Conservation (phyloP, 2,888 invertebrate genomes). For the Oscheius myriophilus region DNA sequence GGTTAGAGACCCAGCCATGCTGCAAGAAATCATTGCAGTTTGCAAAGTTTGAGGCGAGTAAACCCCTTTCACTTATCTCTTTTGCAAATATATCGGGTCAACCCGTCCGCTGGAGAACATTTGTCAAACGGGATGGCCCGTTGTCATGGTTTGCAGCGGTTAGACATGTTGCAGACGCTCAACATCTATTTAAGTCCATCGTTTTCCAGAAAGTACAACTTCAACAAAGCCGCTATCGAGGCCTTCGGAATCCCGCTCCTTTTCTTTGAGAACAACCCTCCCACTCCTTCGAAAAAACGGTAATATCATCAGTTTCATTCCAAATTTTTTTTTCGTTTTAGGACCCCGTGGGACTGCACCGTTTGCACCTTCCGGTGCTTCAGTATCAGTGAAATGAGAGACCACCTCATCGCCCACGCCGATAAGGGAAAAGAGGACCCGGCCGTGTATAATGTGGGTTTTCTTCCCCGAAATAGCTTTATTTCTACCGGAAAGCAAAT, state of each 20-base stretch:
- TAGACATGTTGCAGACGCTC: no score
- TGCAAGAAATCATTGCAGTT: no score
- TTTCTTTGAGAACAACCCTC: slow-evolving; percentile 43
- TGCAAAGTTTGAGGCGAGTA: no score
- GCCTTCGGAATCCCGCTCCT: slow-evolving; percentile 54
- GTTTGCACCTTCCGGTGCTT: slow-evolving; percentile 51
- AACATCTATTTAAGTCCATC: no score
- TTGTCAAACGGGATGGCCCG: no score
- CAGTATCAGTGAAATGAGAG: slow-evolving; percentile 41
- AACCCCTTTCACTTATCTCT: no score
- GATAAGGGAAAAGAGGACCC: slow-evolving; percentile 23
- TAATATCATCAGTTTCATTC: slow-evolving; percentile 8
- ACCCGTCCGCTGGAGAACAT: no score
- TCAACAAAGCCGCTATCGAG: slow-evolving; percentile 56
- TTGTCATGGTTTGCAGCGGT: no score
- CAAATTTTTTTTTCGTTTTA: slow-evolving; percentile 23
- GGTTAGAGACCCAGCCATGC: no score
- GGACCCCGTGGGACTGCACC: slow-evolving; percentile 57
- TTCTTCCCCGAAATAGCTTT: background rate
- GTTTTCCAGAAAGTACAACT: slow-evolving; percentile 45
- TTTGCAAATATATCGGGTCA: no score
- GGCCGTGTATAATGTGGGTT: slow-evolving; percentile 17
- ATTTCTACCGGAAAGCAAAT: no score
- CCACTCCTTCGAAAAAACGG: slow-evolving; percentile 49
- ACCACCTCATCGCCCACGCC: slow-evolving; percentile 39